phyloP scores from a whole-genome alignment of 2,888 invertebrate species.

The Aphodius granarius region DNA sequence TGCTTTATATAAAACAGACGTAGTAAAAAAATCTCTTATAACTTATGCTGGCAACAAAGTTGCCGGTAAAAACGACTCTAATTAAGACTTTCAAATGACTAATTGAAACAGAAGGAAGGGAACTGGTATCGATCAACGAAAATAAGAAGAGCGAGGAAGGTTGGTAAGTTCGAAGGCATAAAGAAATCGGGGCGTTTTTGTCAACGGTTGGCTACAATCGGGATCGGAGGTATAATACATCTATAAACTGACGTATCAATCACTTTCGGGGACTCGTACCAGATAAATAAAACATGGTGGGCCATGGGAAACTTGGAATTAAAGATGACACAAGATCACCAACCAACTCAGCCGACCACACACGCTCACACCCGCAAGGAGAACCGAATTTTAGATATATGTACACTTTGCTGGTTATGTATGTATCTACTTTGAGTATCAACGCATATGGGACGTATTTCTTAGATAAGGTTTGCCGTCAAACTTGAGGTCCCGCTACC shows the following conservation, averaged over 20 bases:
- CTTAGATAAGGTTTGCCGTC: no score
- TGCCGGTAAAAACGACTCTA: background rate
- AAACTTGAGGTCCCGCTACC: no score
- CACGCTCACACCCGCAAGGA: background rate
- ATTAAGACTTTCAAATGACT: background rate
- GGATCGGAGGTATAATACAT: constrained; percentile 23
- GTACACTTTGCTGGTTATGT: no score
- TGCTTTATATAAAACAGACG: no score
- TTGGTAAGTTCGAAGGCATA: background rate
- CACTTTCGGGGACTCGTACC: constrained; percentile 17
- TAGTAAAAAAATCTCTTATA: background rate
- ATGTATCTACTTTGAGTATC: no score
- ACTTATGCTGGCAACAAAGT: background rate
- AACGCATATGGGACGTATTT: no score
- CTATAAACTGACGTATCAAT: constrained; percentile 26
- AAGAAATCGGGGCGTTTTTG: background rate
- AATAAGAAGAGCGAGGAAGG: background rate
- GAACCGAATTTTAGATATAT: background rate
- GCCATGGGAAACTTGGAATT: constrained; percentile 27
- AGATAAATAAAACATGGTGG: constrained; percentile 28
- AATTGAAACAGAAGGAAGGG: background rate
- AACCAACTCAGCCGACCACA: constrained; percentile 20
- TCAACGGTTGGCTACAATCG: background rate
- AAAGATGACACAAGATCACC: constrained; percentile 22
- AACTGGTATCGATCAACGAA: background rate